These are phyloP conservation scores for Octonoba sinensis DNA, from an alignment of 2,888 invertebrate genomes.

Conservation along the genomic window DNA sequence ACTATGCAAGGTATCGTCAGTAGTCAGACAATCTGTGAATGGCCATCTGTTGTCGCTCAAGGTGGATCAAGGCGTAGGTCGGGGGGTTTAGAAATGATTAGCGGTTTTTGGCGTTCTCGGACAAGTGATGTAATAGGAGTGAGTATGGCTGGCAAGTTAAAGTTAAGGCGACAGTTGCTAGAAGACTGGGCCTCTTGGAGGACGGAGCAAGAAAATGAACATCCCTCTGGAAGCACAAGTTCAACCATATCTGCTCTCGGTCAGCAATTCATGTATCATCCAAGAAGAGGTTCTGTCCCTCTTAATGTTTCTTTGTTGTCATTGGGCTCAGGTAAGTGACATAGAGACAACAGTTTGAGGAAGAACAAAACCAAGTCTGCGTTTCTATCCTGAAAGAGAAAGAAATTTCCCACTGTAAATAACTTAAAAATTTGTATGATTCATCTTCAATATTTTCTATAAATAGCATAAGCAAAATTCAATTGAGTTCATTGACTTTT, in stretches of 20 bases:
- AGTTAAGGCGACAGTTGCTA: slow-evolving; percentile 37
- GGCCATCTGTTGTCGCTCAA: slow-evolving; percentile 24
- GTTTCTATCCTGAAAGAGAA: too few species aligned
- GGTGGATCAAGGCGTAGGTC: slow-evolving; percentile 52
- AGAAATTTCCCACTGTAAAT: background rate
- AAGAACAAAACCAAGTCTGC: background rate
- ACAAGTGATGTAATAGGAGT: slow-evolving; percentile 39
- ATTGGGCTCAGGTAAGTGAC: slow-evolving; percentile 52
- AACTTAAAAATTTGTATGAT: slow-evolving; percentile 2
- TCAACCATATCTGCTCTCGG: slow-evolving; percentile 49
- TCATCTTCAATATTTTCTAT: background rate
- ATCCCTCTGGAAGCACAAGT: slow-evolving; percentile 17
- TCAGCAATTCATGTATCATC: slow-evolving; percentile 38
- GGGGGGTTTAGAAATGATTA: slow-evolving; percentile 61
- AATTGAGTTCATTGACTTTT: too few species aligned
- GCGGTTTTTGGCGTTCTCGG: slow-evolving; percentile 58
- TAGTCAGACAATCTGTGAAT: slow-evolving; percentile 30
- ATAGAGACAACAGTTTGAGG: background rate
- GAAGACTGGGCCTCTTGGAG: slow-evolving; percentile 58
- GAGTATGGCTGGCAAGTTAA: slow-evolving; percentile 37
- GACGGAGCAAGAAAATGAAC: slow-evolving; percentile 31
- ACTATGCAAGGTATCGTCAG: slow-evolving; percentile 52
- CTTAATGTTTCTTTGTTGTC: slow-evolving; percentile 53
- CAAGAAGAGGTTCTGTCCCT: slow-evolving; percentile 63
- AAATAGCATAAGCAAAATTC: too few species aligned